These are phyloP conservation scores for Leptocoma aspasia DNA, from an alignment of 2,113 vertebrate genomes.

Conservation along the genomic window DNA sequence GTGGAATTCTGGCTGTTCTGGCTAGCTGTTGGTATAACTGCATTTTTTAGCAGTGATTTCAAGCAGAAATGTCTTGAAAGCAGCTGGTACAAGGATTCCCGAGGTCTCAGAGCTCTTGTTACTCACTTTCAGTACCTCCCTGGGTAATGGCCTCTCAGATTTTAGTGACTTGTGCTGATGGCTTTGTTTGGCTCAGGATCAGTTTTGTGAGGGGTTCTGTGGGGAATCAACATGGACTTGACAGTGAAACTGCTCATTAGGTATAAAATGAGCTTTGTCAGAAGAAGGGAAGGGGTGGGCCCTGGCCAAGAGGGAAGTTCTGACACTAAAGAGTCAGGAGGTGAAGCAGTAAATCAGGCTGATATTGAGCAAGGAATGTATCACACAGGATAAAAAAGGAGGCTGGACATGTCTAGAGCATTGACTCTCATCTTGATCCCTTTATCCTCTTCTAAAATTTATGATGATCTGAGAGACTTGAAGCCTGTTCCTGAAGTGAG, in stretches of 20 bases:
- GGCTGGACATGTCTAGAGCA: not conserved
- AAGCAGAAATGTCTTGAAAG: not conserved
- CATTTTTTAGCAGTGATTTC: not conserved
- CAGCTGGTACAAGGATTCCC: not conserved
- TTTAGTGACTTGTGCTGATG: not conserved
- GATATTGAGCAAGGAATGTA: not conserved
- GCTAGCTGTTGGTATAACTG: not conserved
- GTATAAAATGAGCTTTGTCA: not conserved
- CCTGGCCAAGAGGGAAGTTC: not conserved
- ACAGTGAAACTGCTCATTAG: not conserved
- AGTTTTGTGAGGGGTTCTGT: not conserved
- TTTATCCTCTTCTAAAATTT: not conserved
- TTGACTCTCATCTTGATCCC: not conserved
- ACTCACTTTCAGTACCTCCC: not conserved
- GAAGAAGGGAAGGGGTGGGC: not conserved
- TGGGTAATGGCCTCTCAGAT: not conserved
- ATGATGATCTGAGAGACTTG: not conserved
- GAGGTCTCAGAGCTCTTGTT: not conserved
- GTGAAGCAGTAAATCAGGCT: not conserved
- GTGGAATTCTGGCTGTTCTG: not conserved
- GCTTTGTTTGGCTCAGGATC: not conserved
- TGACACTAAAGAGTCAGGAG: not conserved
- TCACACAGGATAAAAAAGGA: not conserved
- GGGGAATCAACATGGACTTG: not conserved
- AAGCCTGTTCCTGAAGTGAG: not conserved